Evolutionary conservation across 2,888 invertebrate genomes (phyloP), one percentile per base, ranked within the genome.

Genomic region (Catocala nupta): DNA sequence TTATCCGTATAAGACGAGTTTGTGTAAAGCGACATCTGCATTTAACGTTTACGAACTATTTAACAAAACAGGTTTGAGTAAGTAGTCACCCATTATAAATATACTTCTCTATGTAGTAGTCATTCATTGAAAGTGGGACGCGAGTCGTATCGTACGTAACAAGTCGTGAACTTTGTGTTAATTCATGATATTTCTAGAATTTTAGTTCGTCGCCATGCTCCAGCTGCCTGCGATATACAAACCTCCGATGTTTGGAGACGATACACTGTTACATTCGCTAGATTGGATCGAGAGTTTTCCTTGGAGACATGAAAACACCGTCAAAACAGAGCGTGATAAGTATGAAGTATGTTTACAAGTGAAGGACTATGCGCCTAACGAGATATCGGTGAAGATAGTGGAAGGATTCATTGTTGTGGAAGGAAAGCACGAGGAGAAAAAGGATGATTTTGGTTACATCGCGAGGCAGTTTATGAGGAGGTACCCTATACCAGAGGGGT

Each of bases 251-350:
- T 86, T 89, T 69, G 90, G 87, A 3, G 91, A 91, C 65, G 91
- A 92, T 74, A 71, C 89, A 12, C 75, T 90, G 16, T 69, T 91
- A 45, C 84, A 85, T 52, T 91, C 91, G 1, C 86, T 91, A 52
- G 91, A 92, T 65, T 91, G 91, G 90, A 66, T 90, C 34, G 91
- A 89, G 65, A 88, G 89, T 65, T 87, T 90, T 49, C 90, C 89
- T 5, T 90, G 90, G 90, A 81, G 81, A 61, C 85, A 89, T 64
- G 89, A 89, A 57, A 85, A 84, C 48, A 67, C 73, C 0, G 68
- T 87, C 11, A 83, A 77, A 55, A 75, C 67, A 1, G 80, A 84
- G 11, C 80, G 80, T 43, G 85, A 89, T 71, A 87, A 80, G 65
- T 91, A 87, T 63, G 87, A 88, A 75, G 85, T 91, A 60, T 73